A percentile compares a stretch with the other conserved stretches of the same genome.
Evolutionary conservation across 2,888 invertebrate species (phyloP).

Genomic region (Itoplectis maculator): DNA sequence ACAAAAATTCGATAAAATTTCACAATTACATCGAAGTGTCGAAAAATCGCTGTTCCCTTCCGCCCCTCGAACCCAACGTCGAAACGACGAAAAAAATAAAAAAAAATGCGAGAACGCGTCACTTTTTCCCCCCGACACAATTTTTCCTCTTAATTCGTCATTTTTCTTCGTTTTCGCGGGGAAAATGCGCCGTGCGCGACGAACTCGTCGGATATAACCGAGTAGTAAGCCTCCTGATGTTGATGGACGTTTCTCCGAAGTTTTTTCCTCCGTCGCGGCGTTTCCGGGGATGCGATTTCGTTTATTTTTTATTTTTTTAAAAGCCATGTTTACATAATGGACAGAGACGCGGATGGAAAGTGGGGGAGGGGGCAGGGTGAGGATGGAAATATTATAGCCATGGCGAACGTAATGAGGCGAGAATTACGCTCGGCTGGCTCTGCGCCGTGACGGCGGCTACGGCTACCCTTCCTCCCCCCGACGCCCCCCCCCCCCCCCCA

Average conservation of each 20-base stretch:
- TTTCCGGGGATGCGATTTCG: constrained; percentile 64
- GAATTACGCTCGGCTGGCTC: constrained; percentile 76
- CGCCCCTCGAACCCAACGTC: too few relatives aligned
- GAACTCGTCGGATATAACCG: neutral
- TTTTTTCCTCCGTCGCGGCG: constrained; percentile 42
- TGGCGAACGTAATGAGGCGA: constrained; percentile 73
- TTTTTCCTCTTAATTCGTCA: constrained; percentile 6
- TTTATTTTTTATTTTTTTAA: constrained; percentile 61
- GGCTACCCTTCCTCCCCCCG: constrained; percentile 21
- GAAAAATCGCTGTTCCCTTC: too few relatives aligned
- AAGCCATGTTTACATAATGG: constrained; percentile 67
- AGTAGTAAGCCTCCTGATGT: constrained; percentile 42
- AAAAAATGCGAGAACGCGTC: neutral
- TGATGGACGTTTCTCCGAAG: constrained; percentile 35
- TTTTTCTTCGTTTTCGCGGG: neutral
- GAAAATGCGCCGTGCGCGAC: neutral
- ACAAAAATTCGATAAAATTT: too few relatives aligned
- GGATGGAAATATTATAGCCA: constrained; percentile 64
- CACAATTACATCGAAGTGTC: too few relatives aligned
- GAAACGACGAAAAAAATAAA: too few relatives aligned
- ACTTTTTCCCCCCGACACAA: neutral
- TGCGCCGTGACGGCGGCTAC: constrained; percentile 63
- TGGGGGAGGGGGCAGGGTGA: constrained; percentile 34
- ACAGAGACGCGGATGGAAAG: constrained; percentile 39
- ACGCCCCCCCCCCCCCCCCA: too few relatives aligned